These are phyloP conservation scores for Pseudotriccus pelzelni DNA, from an alignment of 2,797 vertebrate genomes.

Conservation along the genomic window DNA sequence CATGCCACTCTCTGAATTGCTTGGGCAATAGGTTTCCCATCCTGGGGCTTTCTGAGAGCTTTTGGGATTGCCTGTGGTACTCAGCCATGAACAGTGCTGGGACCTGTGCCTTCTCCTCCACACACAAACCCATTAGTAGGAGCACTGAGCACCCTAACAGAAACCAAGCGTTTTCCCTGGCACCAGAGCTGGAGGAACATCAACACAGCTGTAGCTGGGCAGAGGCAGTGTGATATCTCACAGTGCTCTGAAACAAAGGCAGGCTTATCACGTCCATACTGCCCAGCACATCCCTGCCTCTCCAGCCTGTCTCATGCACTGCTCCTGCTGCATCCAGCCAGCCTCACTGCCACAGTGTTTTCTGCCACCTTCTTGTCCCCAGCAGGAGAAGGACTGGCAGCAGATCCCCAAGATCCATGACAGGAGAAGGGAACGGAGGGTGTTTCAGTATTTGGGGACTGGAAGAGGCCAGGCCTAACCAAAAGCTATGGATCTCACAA, in stretches of 20 bases:
- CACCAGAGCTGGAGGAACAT: neutral
- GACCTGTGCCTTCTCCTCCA: neutral
- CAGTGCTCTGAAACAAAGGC: neutral
- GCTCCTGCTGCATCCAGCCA: neutral
- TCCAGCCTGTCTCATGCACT: neutral
- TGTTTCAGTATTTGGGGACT: neutral
- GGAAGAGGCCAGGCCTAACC: neutral
- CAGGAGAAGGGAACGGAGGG: neutral
- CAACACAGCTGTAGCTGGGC: fast-evolving
- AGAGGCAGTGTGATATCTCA: fast-evolving
- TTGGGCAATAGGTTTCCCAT: fast-evolving
- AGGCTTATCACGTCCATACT: fast-evolving
- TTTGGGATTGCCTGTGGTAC: neutral
- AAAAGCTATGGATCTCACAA: neutral
- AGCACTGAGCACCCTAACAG: neutral
- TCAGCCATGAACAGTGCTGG: fast-evolving
- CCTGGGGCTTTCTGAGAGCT: neutral
- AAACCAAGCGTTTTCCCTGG: neutral
- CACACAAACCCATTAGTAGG: neutral
- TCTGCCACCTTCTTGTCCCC: neutral
- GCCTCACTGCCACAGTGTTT: neutral
- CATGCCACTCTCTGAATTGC: neutral
- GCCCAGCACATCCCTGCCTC: neutral
- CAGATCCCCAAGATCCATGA: neutral
- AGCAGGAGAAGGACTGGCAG: neutral